Evolutionary conservation across 64 coral and sea anemone species (phyloP), one percentile per base, ranked within the genome.

Genomic region (Montipora efflorescens): DNA sequence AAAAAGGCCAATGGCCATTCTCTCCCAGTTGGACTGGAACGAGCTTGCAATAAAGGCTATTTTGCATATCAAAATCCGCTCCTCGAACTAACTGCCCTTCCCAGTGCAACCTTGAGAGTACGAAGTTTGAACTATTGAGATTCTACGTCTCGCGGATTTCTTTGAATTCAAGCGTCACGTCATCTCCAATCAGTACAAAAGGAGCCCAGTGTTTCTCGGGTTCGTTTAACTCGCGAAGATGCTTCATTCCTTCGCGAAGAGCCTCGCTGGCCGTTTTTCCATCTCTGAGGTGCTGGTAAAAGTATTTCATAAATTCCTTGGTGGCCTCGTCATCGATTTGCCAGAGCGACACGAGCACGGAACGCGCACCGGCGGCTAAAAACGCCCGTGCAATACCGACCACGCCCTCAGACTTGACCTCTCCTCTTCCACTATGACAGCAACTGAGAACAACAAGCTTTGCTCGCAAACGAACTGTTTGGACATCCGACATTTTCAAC

Each of bases 171-270:
- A 79, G 48, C 47, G 47, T 79, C 47, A 79, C 77, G 77, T 79
- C 47, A 21, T 79, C 77, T 8, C 77, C 77, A 79, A 79, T 51
- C 14, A 79, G 47, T 8, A 49, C 18, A 79, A 79, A 79, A 19
- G 77, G 77, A 79, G 47, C 77, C 77, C 77, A 79, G 77, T 79
- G 1, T 45, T 79, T 79, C 19, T 16, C 77, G 47, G 48, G n/a
- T 14, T n/a, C 6, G 47, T 52, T 14, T 79, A 46, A 51, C 47
- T 79, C 47, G 0, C 77, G 14, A 48, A 79, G 16, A 9, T 2
- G 7, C 13, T 52, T 21, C 15, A 79, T 79, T 5, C 43, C 19
- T 13, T 20, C 3, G 7, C 9, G 47, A 19, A 79, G 77, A 53
- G 77, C 77, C 16, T n/a, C 7, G 48, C 77, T 79, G 77, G 16